Conservation (phyloP, 2,113 vertebrate genomes). For the Zosterops pallidus region DNA sequence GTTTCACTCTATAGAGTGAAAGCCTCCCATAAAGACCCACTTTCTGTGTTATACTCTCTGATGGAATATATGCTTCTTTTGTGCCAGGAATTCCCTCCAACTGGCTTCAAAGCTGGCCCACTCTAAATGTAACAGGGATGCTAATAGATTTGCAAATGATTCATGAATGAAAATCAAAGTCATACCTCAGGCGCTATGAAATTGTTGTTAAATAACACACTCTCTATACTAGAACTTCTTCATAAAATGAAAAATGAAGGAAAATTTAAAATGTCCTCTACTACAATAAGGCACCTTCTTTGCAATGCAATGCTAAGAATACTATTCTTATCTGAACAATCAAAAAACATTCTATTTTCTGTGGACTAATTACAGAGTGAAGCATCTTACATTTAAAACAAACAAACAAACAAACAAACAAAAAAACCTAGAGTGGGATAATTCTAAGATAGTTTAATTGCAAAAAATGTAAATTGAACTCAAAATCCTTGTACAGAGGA, state of each 20-base stretch:
- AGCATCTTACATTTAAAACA: neutral
- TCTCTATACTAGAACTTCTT: neutral
- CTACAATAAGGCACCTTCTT: neutral
- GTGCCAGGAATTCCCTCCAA: neutral
- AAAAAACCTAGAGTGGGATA: neutral
- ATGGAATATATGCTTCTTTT: neutral
- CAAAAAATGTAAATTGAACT: neutral
- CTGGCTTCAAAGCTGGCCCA: neutral
- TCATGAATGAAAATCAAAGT: neutral
- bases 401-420: neutral
- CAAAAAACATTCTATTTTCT: neutral
- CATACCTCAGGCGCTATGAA: neutral
- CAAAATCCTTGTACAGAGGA: neutral
- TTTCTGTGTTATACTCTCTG: fast-evolving
- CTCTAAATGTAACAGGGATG: neutral
- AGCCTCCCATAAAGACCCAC: neutral
- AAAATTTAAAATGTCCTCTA: neutral
- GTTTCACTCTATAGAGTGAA: neutral
- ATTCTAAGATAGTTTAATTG: neutral
- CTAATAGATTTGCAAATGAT: neutral
- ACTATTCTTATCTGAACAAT: neutral
- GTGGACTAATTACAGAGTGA: neutral
- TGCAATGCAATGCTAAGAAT: neutral
- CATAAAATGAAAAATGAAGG: neutral
- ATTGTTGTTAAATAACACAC: neutral